Evolutionary conservation across 2,888 invertebrate genomes (phyloP), one percentile per base, ranked within the genome.

Genomic region (Spilarctia lutea): DNA sequence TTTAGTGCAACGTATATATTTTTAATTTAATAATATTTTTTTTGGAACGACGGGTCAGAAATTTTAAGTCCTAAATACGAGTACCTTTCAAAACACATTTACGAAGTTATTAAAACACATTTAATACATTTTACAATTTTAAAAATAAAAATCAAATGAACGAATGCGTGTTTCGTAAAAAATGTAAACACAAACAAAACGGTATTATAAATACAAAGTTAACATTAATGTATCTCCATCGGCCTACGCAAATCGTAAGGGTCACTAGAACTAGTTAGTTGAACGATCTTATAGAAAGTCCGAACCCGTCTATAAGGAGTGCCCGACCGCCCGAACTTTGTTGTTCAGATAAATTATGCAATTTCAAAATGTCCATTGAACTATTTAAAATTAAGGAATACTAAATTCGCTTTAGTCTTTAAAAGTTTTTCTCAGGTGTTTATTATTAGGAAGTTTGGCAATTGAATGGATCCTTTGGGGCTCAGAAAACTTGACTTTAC

Each of bases 191-290:
- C 42, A 68, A 66, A 73, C 73, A 60, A 60, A 68, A 45, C 35
- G 33, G 42, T 68, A 11, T n/a, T 71, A 48, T 65, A 63, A 68
- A 39, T 71, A 63, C 18, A 65, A 65, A 72, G 56, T 72, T 24
- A 69, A 71, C 65, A 60, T 69, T 72, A 70, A 65, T 77, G 68
- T 75, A 79, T 76, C 75, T 73, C 67, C 33, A 39, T 18, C 73
- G 20, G 71, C 76, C 76, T 68, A 82, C 82, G 79, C 76, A 76
- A 77, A 77, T 77, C 75, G 78, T 78, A 79, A 82, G 78, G 76
- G 73, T 75, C 80, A 76, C 74, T 67, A 33, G 77, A 79, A 81
- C 80, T 80, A 80, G 79, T 78, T 80, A 80, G 78, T 80, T 79
- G 75, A 76, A 79, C 78, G 79, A 48, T 76, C 70, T 71, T 73